phyloP scores from a whole-genome alignment of 2,888 invertebrate genomes.

The Pristionchus maxplancki region DNA sequence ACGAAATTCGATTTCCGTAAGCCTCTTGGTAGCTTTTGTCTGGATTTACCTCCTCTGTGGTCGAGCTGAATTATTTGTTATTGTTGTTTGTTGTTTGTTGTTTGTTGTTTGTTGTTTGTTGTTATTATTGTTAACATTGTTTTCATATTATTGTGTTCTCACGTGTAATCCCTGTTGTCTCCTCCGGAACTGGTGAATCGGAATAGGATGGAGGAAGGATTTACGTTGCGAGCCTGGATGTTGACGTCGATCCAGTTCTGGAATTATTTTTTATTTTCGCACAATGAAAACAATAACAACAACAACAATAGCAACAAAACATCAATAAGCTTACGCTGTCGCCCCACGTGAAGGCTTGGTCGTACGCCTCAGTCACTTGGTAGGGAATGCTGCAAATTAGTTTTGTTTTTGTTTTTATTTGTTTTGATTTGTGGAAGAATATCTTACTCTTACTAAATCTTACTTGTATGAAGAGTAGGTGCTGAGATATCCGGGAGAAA shows the following conservation, averaged over 20 bases:
- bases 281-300: too few species aligned
- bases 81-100: too few species aligned
- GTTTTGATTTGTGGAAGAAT: neutral
- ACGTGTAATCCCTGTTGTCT: neutral
- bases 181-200: neutral
- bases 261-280: too few species aligned
- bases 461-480: neutral
- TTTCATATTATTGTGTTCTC: too few species aligned
- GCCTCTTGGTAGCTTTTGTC: neutral
- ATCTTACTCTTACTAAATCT: too few species aligned
- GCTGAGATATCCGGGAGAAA: slow-evolving; percentile 1
- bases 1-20: neutral
- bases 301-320: too few species aligned
- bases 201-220: neutral
- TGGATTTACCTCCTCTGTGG: neutral
- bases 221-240: neutral
- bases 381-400: neutral
- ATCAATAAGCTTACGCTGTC: neutral
- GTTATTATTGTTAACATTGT: too few species aligned
- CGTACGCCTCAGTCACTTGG: neutral
- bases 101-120: too few species aligned
- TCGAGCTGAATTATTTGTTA: too few species aligned
- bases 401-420: neutral
- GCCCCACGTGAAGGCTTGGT: neutral
- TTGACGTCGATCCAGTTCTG: neutral